These are phyloP conservation scores for Drosophila ochracea DNA, from an alignment of 2,888 invertebrate genomes.

Conservation along the genomic window DNA sequence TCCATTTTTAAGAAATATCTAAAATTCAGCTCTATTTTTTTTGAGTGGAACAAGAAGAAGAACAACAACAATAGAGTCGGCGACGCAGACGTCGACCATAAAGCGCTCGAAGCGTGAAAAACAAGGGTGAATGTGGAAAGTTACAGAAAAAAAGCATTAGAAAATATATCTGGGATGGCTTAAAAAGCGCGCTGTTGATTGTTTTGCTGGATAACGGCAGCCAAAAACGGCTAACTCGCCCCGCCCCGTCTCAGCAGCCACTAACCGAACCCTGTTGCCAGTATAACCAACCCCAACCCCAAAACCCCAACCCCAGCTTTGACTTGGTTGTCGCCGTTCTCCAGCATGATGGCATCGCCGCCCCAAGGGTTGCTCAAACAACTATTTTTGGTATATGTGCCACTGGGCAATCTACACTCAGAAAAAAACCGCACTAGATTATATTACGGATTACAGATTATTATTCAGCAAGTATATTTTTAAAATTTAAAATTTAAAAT, in stretches of 20 bases:
- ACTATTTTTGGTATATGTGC: slow-evolving; percentile 56
- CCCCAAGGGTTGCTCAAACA: slow-evolving; percentile 71
- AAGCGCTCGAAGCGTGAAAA: slow-evolving; percentile 81
- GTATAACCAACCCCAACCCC: slow-evolving; percentile 8
- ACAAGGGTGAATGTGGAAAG: slow-evolving; percentile 82
- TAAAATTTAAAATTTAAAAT: no score
- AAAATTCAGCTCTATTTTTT: background rate
- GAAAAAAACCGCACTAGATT: background rate
- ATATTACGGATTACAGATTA: background rate
- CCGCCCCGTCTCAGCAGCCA: slow-evolving; percentile 1
- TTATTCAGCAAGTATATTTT: background rate
- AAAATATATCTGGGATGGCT: slow-evolving; percentile 79
- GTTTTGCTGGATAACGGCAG: slow-evolving; percentile 78
- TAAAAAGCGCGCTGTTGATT: slow-evolving; percentile 80
- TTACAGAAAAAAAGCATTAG: slow-evolving; percentile 82
- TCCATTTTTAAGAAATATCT: background rate
- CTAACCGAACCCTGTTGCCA: slow-evolving; percentile 61
- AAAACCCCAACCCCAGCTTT: slow-evolving; percentile 1
- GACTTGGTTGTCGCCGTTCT: slow-evolving; percentile 69
- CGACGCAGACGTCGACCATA: slow-evolving; percentile 57
- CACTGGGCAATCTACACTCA: slow-evolving; percentile 62
- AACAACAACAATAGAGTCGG: slow-evolving; percentile 9
- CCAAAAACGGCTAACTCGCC: slow-evolving; percentile 18
- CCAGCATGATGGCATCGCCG: slow-evolving; percentile 48
- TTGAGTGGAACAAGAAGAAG: slow-evolving; percentile 27